phyloP scores from a whole-genome alignment of 2,113 vertebrate genomes.

The Calyptommatus sinebrachiatus region DNA sequence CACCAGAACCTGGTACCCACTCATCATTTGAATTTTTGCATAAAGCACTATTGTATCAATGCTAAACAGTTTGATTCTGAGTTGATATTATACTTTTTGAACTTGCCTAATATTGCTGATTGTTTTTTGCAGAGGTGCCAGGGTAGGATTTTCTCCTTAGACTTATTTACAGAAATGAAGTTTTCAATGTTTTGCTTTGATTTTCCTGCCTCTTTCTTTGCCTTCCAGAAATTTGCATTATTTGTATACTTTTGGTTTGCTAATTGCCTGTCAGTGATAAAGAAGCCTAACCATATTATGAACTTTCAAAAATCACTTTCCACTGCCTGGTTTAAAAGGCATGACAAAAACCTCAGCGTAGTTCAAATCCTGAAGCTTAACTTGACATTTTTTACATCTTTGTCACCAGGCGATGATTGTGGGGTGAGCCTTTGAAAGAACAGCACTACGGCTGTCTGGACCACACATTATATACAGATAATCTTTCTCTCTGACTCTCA shows the following conservation, averaged over 20 bases:
- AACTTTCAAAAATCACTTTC: constrained; percentile 29
- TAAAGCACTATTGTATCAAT: background rate
- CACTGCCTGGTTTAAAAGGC: constrained; percentile 28
- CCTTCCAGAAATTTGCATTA: constrained; percentile 7
- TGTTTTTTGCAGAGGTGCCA: background rate
- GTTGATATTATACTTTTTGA: background rate
- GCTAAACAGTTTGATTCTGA: background rate
- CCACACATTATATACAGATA: constrained; percentile 35
- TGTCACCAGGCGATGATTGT: constrained; percentile 23
- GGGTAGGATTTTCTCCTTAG: background rate
- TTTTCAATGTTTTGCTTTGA: background rate
- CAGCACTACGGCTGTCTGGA: constrained; percentile 35
- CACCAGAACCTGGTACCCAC: too few species aligned
- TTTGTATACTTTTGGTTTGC: constrained; percentile 45
- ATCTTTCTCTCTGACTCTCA: constrained; percentile 14
- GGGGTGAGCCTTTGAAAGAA: constrained; percentile 29
- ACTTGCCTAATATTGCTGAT: background rate
- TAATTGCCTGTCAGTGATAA: constrained; percentile 43
- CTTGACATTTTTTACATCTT: constrained; percentile 28
- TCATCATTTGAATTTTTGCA: too few species aligned
- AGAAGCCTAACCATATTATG: constrained; percentile 24
- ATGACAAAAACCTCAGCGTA: constrained; percentile 22
- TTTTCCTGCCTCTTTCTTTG: background rate
- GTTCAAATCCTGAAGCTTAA: constrained; percentile 9
- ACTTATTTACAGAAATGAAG: background rate